Conservation (phyloP, 2,113 vertebrate species). For the Vombatus ursinus region DNA sequence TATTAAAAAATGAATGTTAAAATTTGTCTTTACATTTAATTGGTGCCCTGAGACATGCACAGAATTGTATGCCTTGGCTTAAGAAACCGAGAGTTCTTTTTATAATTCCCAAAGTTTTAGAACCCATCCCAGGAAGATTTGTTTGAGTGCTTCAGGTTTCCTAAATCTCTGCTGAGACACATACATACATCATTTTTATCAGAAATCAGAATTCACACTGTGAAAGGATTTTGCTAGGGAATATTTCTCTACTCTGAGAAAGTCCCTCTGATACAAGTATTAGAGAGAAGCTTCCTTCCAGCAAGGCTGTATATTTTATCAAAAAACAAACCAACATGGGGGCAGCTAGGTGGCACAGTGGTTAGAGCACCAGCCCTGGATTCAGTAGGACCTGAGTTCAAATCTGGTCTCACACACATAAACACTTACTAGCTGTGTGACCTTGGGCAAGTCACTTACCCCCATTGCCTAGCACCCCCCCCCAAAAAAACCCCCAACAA, state of each 20-base stretch:
- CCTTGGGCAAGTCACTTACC: too few species aligned
- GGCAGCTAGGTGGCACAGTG: too few species aligned
- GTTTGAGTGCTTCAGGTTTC: neutral
- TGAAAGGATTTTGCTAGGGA: conserved; percentile 5
- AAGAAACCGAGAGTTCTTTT: accelerated
- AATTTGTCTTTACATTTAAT: neutral
- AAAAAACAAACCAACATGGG: conserved; percentile 2
- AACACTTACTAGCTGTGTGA: too few species aligned
- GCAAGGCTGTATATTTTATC: conserved; percentile 26
- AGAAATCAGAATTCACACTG: neutral
- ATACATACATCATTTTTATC: neutral
- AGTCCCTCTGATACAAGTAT: neutral
- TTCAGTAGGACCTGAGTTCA: too few species aligned
- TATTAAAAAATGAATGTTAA: neutral
- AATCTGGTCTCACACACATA: too few species aligned
- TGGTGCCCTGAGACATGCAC: neutral
- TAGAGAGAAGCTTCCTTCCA: conserved; percentile 8
- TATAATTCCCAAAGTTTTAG: conserved; percentile 4
- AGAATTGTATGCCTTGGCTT: neutral
- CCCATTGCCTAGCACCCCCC: too few species aligned
- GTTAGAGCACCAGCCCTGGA: too few species aligned
- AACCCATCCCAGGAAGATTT: neutral
- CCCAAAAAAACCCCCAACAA: too few species aligned
- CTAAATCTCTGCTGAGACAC: neutral
- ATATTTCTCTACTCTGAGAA: conserved; percentile 11